A percentile compares a stretch with the other conserved stretches of the same genome.
These are phyloP conservation scores for Neotoxoptera formosana DNA, from an alignment of 1,140 invertebrate species.

Conservation along the genomic window DNA sequence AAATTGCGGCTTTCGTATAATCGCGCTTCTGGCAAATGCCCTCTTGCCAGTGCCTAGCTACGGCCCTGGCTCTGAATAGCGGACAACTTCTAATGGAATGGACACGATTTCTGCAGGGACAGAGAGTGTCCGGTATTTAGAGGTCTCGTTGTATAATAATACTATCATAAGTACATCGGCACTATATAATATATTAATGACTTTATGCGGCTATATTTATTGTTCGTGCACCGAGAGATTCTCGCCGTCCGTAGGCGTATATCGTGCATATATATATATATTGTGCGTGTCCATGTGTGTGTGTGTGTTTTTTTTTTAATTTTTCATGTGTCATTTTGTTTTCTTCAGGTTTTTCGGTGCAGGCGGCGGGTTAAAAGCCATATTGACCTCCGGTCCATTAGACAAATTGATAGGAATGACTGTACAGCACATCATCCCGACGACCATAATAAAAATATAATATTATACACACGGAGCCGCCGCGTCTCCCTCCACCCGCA, in stretches of 20 bases:
- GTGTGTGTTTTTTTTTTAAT: neutral
- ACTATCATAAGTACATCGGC: accelerated
- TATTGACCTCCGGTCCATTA: conserved; percentile 53
- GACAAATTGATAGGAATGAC: conserved; percentile 49
- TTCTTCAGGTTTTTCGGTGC: conserved; percentile 38
- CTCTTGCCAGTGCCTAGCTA: too few relatives aligned
- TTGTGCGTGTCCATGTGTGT: too few relatives aligned
- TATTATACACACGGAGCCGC: neutral
- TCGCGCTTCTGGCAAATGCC: too few relatives aligned
- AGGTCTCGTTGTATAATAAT: too few relatives aligned
- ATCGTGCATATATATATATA: too few relatives aligned
- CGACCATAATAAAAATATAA: neutral
- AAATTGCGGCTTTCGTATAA: too few relatives aligned
- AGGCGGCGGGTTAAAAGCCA: conserved; percentile 50
- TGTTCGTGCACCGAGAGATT: neutral
- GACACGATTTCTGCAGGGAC: too few relatives aligned
- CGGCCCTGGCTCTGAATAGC: too few relatives aligned
- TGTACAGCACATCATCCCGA: conserved; percentile 17
- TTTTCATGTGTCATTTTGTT: conserved; percentile 8
- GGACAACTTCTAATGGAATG: too few relatives aligned
- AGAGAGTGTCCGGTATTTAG: too few relatives aligned
- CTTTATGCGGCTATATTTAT: neutral
- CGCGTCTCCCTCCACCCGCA: neutral
- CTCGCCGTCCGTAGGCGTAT: neutral
- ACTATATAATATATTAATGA: neutral